Evolutionary conservation across 2,797 vertebrate species (phyloP).

Genomic region (Oreochromis mossambicus): DNA sequence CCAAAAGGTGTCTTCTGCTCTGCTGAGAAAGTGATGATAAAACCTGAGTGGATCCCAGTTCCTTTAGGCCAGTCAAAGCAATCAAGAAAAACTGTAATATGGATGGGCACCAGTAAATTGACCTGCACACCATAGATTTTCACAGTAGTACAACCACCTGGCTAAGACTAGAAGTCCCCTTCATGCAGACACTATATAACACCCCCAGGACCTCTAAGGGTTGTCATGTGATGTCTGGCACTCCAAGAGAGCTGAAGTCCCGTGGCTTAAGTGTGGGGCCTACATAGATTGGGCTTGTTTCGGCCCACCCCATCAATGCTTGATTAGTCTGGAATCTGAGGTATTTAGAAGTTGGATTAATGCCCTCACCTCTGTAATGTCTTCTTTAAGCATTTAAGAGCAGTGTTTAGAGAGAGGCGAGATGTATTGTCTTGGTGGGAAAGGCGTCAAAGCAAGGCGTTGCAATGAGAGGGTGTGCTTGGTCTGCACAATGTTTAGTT

Average conservation of each 20-base stretch:
- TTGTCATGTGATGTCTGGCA: background rate
- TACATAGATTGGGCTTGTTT: background rate
- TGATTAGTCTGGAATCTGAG: background rate
- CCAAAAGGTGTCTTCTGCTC: background rate
- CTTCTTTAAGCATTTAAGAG: background rate
- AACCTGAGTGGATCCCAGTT: background rate
- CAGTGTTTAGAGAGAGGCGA: background rate
- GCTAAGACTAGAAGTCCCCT: background rate
- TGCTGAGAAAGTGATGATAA: background rate
- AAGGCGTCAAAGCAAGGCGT: background rate
- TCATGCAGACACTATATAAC: background rate
- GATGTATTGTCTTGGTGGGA: background rate
- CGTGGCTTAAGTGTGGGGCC: background rate
- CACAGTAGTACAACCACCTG: fast-evolving
- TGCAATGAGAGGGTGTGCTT: background rate
- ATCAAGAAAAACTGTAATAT: fast-evolving
- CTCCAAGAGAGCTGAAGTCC: too few relatives aligned
- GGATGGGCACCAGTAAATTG: background rate
- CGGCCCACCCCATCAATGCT: background rate
- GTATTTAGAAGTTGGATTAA: background rate
- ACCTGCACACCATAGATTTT: background rate
- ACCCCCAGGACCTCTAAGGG: background rate
- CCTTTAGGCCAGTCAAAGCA: background rate
- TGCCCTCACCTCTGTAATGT: background rate
- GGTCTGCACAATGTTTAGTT: background rate